Evolutionary conservation across 2,888 invertebrate genomes (phyloP).

Genomic region (Folsomia candida): DNA sequence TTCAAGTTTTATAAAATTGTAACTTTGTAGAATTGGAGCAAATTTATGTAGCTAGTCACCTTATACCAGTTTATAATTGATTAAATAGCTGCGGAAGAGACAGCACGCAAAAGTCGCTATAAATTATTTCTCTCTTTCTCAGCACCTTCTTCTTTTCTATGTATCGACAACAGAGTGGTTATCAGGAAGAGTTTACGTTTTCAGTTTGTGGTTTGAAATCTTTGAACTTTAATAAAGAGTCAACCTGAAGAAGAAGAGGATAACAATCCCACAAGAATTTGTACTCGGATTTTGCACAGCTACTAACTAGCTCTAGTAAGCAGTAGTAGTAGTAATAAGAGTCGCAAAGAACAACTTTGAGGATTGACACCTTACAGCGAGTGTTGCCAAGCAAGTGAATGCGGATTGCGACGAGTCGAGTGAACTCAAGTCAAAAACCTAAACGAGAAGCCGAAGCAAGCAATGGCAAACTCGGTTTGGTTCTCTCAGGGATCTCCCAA

Average conservation of each 20-base stretch:
- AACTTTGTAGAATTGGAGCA: not conserved
- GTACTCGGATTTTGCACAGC: not conserved
- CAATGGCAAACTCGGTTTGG: too few species aligned
- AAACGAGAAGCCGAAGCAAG: too few species aligned
- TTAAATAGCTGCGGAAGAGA: too few species aligned
- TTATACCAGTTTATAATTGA: not conserved
- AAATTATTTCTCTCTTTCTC: not conserved
- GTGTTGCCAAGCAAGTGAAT: constrained; percentile 24
- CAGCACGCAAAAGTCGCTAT: too few species aligned
- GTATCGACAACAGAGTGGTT: too few species aligned
- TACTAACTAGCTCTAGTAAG: not conserved
- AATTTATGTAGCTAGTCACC: not conserved
- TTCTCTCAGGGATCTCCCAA: not conserved
- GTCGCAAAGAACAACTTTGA: constrained; percentile 13
- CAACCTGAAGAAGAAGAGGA: constrained; percentile 1
- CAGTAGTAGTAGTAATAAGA: constrained; percentile 3
- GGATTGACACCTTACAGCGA: not conserved
- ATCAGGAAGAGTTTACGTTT: too few species aligned
- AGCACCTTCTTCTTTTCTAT: not conserved
- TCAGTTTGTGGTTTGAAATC: too few species aligned
- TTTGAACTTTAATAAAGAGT: not conserved
- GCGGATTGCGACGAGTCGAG: constrained; percentile 14
- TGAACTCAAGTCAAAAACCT: constrained; percentile 7
- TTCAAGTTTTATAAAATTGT: not conserved
- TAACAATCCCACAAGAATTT: not conserved